A percentile compares a stretch with the other conserved stretches of the same genome.
phyloP scores from a whole-genome alignment of 2,797 vertebrate genomes.

The Naso thynnoides region DNA sequence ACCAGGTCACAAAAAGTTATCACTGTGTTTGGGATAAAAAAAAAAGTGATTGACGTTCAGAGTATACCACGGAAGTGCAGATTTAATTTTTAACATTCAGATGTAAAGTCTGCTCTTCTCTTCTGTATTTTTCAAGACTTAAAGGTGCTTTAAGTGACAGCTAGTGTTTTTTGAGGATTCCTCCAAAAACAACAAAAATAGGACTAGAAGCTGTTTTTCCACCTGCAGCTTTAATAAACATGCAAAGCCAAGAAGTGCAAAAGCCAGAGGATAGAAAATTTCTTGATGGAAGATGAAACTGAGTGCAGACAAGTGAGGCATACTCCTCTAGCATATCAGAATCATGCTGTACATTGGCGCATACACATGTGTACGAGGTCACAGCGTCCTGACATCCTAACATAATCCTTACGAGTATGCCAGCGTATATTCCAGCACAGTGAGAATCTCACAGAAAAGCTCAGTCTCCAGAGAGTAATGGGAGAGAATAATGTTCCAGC shows the following conservation, averaged over 20 bases:
- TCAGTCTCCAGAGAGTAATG: conserved; percentile 30
- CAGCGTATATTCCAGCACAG: conserved; percentile 16
- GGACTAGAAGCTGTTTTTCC: conserved; percentile 7
- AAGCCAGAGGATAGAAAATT: conserved; percentile 20
- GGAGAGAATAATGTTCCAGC: conserved; percentile 13
- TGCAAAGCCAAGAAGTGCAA: conserved; percentile 14
- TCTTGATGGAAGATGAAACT: conserved; percentile 33
- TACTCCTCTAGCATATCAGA: conserved; percentile 17
- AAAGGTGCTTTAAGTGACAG: conserved; percentile 47
- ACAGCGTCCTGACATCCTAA: conserved; percentile 6
- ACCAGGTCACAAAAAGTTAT: conserved; percentile 35
- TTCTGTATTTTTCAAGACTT: conserved; percentile 34
- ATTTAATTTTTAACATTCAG: conserved; percentile 30
- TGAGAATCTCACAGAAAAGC: conserved; percentile 16
- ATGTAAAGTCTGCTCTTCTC: conserved; percentile 39
- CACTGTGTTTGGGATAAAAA: conserved; percentile 28
- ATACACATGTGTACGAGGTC: not conserved
- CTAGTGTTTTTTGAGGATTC: conserved; percentile 21
- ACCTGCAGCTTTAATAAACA: conserved; percentile 35
- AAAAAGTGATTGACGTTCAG: conserved; percentile 18
- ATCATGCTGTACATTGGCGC: conserved; percentile 18
- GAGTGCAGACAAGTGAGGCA: conserved; percentile 6
- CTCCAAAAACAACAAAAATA: not conserved
- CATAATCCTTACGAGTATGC: conserved; percentile 33
- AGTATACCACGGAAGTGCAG: not conserved